A percentile compares a stretch with the other conserved stretches of the same genome.
These are phyloP conservation scores for Drosophila funebris DNA, from an alignment of 1,140 invertebrate species.

Conservation along the genomic window DNA sequence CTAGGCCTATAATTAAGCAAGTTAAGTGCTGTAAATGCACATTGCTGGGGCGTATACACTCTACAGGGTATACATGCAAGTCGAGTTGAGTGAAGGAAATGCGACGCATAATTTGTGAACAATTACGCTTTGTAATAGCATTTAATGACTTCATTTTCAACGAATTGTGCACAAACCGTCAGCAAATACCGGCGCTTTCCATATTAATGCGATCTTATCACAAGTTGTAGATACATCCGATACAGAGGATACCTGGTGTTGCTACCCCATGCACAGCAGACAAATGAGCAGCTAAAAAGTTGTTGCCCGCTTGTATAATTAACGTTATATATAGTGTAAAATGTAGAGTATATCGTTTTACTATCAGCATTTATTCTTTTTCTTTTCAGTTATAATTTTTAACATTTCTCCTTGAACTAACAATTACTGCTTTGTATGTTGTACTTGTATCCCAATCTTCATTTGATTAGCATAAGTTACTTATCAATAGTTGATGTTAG, in stretches of 20 bases:
- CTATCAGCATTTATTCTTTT: background rate
- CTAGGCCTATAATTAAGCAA: constrained; percentile 72
- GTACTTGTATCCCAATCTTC: no score
- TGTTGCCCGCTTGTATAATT: background rate
- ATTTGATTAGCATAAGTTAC: no score
- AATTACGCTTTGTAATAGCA: constrained; percentile 82
- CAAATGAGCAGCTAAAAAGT: background rate
- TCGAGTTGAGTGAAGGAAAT: constrained; percentile 36
- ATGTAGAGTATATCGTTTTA: background rate
- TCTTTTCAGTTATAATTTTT: no score
- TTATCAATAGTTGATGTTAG: no score
- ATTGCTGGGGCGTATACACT: constrained; percentile 40
- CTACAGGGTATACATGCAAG: constrained; percentile 19
- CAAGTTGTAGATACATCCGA: constrained; percentile 9
- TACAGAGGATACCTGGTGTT: background rate
- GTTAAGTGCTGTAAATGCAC: constrained; percentile 74
- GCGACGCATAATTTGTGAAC: constrained; percentile 72
- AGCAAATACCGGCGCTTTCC: constrained; percentile 51
- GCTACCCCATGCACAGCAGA: background rate
- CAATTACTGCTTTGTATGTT: no score
- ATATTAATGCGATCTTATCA: constrained; percentile 37
- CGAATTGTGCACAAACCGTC: constrained; percentile 14
- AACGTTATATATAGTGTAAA: background rate
- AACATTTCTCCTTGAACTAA: no score
- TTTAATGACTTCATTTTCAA: constrained; percentile 78